These are phyloP conservation scores for Coregonus clupeaformis DNA, from an alignment of 2,113 vertebrate genomes.

Conservation along the genomic window DNA sequence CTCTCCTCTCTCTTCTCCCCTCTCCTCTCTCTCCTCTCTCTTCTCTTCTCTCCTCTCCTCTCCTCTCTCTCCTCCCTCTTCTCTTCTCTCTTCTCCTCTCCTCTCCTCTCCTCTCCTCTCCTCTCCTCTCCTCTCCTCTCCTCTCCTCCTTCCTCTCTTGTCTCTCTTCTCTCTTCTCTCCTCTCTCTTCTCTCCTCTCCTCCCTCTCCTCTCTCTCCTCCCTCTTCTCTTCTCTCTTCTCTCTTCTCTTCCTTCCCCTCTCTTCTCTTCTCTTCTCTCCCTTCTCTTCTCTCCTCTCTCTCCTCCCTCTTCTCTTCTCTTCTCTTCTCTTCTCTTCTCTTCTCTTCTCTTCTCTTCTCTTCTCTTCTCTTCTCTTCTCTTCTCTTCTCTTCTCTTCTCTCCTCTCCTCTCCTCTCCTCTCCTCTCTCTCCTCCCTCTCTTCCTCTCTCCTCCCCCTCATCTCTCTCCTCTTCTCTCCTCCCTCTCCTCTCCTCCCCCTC, in stretches of 20 bases:
- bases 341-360: fast-evolving
- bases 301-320: fast-evolving
- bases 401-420: conserved; percentile 7
- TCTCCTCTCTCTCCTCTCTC: fast-evolving
- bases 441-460: conserved; percentile 35
- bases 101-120: fast-evolving
- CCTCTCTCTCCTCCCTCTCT: conserved; percentile 39
- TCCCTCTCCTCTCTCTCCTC: conserved; percentile 35
- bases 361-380: no score
- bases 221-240: conserved; percentile 41
- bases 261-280: no score
- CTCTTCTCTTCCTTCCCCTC: conserved; percentile 23
- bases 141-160: no score
- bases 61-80: fast-evolving
- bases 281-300: fast-evolving
- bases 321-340: fast-evolving
- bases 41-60: fast-evolving
- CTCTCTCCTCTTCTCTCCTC: fast-evolving
- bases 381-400: no score
- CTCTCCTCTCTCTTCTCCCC: conserved; percentile 43
- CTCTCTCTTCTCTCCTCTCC: conserved; percentile 19
- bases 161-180: no score
- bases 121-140: no score
- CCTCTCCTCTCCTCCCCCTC: fast-evolving
- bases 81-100: fast-evolving